Base-by-base conservation (phyloP, 2,797 vertebrate genomes). In the Taenioides sp. region DNA sequence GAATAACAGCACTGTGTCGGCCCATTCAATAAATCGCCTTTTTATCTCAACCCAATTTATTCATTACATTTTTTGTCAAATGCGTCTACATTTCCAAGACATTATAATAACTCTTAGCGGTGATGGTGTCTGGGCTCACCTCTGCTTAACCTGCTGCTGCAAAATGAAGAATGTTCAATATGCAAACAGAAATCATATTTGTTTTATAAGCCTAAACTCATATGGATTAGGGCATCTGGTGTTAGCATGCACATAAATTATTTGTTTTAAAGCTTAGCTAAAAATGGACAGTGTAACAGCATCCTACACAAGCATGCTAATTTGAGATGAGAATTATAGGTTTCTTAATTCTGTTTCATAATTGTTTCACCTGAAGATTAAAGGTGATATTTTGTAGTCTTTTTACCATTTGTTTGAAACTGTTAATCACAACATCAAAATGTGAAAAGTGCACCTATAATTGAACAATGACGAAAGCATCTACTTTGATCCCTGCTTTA, bases 11-110 rank as follows among this genome's bases (percentile, higher is more conserved):
- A 54, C 65, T 55, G 65, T 58, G 66, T 58, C 66, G 34, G 31
- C 52, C 52, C 54, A 37, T 68, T 68, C 52, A 68, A 68, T 68
- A 57, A 58, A 58, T 57, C 54, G 52, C 31, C 66, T 57, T 68
- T 68, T 68, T 68, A 68, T 57, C 66, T 58, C 31, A 25, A 58
- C n/a, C 54, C 66, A 68, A 68, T 68, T 68, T 68, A 68, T 68
- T 68, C 54, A 40, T 68, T 68, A 68, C 52, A 57, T 57, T 57
- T 68, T 67, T 57, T 68, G 66, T 68, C 52, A 57, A 68, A 57
- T 40, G 54, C 54, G 18, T 43, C 54, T 40, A 68, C 52, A 67
- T 58, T 52, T 66, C 65, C 65, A 66, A 66, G 65, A 66, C 65
- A 52, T 31, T 66, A 52, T 66, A 66, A 66, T 65, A 66, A 52